Conservation (phyloP, 2,797 vertebrate genomes). For the Protonibea diacanthus region DNA sequence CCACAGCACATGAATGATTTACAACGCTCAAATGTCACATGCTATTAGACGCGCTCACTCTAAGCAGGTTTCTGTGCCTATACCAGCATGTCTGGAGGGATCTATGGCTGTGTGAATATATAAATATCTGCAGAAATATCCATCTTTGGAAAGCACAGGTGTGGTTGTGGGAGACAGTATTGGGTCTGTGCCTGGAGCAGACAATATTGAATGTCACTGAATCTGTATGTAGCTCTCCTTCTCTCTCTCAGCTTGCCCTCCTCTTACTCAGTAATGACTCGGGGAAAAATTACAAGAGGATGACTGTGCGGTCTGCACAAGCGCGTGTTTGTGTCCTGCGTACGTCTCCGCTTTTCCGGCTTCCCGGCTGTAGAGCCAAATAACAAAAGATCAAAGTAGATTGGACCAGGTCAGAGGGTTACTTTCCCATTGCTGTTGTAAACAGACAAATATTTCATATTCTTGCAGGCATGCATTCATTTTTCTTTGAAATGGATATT, state of each 20-base stretch:
- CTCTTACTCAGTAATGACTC: constrained; percentile 57
- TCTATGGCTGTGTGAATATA: not conserved
- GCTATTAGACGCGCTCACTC: constrained; percentile 30
- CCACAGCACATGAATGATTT: constrained; percentile 60
- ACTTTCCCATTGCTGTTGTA: constrained; percentile 49
- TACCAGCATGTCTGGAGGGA: constrained; percentile 22
- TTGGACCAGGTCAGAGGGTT: constrained; percentile 65
- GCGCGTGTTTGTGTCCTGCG: constrained; percentile 35
- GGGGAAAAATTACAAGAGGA: constrained; percentile 50
- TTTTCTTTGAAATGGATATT: constrained; percentile 80
- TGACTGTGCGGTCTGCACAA: constrained; percentile 27
- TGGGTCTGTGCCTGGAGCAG: constrained; percentile 38
- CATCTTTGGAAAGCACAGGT: constrained; percentile 41
- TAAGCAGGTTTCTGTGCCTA: constrained; percentile 19
- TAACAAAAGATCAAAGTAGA: constrained; percentile 73
- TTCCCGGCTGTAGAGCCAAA: constrained; percentile 52
- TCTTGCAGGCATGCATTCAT: constrained; percentile 41
- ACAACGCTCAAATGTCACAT: constrained; percentile 47
- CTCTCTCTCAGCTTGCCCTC: constrained; percentile 19
- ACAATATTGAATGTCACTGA: constrained; percentile 32
- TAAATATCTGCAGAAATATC: constrained; percentile 18
- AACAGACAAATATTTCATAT: constrained; percentile 65
- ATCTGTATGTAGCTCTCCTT: constrained; percentile 26
- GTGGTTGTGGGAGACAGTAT: constrained; percentile 16
- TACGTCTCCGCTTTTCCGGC: constrained; percentile 38